These are phyloP conservation scores for Drosophila melanica DNA, from an alignment of 1,140 invertebrate species.

Conservation along the genomic window DNA sequence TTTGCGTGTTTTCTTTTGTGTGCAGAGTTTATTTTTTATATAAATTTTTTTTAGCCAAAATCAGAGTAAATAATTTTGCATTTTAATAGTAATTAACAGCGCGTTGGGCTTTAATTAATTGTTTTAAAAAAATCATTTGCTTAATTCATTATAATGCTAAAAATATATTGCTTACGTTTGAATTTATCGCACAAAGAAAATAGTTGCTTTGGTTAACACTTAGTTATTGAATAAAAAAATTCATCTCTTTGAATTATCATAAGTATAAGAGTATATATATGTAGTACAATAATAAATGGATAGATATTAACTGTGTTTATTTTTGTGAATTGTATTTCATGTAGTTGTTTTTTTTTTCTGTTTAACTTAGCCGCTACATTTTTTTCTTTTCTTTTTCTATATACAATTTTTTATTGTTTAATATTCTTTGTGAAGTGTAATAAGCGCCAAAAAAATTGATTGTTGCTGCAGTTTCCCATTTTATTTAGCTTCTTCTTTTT, in stretches of 20 bases:
- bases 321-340: slow-evolving; percentile 6
- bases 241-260: slow-evolving; percentile 24
- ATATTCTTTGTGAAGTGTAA: slow-evolving; percentile 44
- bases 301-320: slow-evolving; percentile 25
- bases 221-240: slow-evolving; percentile 21
- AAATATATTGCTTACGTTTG: slow-evolving; percentile 68
- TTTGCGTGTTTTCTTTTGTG: slow-evolving; percentile 41
- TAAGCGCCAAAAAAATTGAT: slow-evolving; percentile 76
- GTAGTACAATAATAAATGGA: slow-evolving; percentile 16
- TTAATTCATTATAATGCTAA: slow-evolving; percentile 59
- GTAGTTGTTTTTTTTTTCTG: slow-evolving; percentile 3
- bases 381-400: slow-evolving; percentile 25
- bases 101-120: slow-evolving; percentile 38
- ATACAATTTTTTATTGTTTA: slow-evolving; percentile 43
- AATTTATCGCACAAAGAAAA: slow-evolving; percentile 39
- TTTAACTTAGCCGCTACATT: slow-evolving; percentile 38
- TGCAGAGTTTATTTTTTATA: slow-evolving; percentile 10
- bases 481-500: slow-evolving; percentile 16
- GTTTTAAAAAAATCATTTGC: slow-evolving; percentile 44
- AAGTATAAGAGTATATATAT: slow-evolving; percentile 10
- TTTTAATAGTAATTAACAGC: slow-evolving; percentile 7
- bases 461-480: slow-evolving; percentile 65
- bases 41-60: slow-evolving; percentile 17
- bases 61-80: slow-evolving; percentile 12
- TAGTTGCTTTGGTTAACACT: slow-evolving; percentile 16